Percentiles rank a stretch among this genome's conserved stretches.
These are phyloP conservation scores for Steinernema feltiae DNA, from an alignment of 1,140 invertebrate genomes.

Conservation along the genomic window DNA sequence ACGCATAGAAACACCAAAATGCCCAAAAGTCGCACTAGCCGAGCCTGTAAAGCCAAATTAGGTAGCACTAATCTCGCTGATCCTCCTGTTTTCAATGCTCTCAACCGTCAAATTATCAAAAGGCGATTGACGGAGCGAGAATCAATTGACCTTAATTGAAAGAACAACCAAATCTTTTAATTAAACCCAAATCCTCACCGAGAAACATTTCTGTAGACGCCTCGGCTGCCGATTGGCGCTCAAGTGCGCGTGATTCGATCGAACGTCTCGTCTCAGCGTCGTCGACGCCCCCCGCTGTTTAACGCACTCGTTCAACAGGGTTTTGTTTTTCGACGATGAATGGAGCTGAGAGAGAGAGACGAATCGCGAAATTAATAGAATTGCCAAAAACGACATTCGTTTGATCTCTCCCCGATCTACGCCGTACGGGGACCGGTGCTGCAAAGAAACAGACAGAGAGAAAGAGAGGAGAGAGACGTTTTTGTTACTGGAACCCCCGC, in stretches of 20 bases:
- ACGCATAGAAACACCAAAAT: too few species aligned
- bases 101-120: too few species aligned
- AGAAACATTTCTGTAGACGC: constrained; percentile 7
- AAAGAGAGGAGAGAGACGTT: not conserved
- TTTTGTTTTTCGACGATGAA: constrained; percentile 10
- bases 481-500: not conserved
- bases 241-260: not conserved
- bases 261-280: not conserved
- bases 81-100: too few species aligned
- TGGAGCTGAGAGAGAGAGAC: not conserved
- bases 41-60: too few species aligned
- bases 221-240: constrained; percentile 11
- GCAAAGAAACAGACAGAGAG: too few species aligned
- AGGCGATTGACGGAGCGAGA: too few species aligned
- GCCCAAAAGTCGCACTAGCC: too few species aligned
- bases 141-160: not conserved
- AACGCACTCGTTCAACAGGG: constrained; percentile 13
- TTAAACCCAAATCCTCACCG: not conserved
- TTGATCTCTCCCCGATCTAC: not conserved
- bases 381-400: not conserved
- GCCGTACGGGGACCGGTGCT: too few species aligned
- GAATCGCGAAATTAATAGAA: constrained; percentile 1
- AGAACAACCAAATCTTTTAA: not conserved
- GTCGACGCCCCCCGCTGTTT: constrained; percentile 12
- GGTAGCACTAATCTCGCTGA: too few species aligned